Evolutionary conservation across 2,113 vertebrate genomes (phyloP).

Genomic region (Xenopus borealis): DNA sequence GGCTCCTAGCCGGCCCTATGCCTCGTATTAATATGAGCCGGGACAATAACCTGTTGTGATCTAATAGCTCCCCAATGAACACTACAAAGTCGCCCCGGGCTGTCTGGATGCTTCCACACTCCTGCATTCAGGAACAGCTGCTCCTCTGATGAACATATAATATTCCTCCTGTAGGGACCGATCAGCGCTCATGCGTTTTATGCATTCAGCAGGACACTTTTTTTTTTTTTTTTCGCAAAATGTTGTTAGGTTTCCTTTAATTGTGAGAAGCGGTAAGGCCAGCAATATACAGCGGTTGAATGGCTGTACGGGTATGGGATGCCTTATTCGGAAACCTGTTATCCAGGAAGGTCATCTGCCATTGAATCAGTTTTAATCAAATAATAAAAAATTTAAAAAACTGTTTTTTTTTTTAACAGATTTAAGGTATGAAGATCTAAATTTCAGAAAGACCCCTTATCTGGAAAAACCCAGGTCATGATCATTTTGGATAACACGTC

Average conservation of each 20-base stretch:
- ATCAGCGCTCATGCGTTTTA: slow-evolving; percentile 59
- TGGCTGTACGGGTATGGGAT: too few relatives aligned
- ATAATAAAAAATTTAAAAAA: too few relatives aligned
- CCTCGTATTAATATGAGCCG: slow-evolving; percentile 17
- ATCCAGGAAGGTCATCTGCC: too few relatives aligned
- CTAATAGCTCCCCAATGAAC: slow-evolving; percentile 37
- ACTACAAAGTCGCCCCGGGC: slow-evolving; percentile 47
- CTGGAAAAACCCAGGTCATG: too few relatives aligned
- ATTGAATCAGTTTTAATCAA: too few relatives aligned
- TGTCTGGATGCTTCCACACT: slow-evolving; percentile 41
- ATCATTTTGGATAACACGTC: too few relatives aligned
- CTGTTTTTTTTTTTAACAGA: too few relatives aligned
- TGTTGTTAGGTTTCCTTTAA: slow-evolving; percentile 17
- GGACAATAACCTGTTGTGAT: slow-evolving; percentile 37
- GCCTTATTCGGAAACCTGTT: too few relatives aligned
- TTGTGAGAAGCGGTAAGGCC: too few relatives aligned
- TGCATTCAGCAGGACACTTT: slow-evolving; percentile 63
- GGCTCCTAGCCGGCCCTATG: background rate
- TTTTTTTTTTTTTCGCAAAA: slow-evolving; percentile 12
- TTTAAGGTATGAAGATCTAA: too few relatives aligned
- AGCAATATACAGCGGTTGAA: too few relatives aligned
- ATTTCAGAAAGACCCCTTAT: too few relatives aligned
- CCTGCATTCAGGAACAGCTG: slow-evolving; percentile 58
- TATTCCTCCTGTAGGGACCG: slow-evolving; percentile 59
- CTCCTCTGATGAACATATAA: slow-evolving; percentile 57